These are phyloP conservation scores for Busseola fusca DNA, from an alignment of 2,888 invertebrate species.

Conservation along the genomic window DNA sequence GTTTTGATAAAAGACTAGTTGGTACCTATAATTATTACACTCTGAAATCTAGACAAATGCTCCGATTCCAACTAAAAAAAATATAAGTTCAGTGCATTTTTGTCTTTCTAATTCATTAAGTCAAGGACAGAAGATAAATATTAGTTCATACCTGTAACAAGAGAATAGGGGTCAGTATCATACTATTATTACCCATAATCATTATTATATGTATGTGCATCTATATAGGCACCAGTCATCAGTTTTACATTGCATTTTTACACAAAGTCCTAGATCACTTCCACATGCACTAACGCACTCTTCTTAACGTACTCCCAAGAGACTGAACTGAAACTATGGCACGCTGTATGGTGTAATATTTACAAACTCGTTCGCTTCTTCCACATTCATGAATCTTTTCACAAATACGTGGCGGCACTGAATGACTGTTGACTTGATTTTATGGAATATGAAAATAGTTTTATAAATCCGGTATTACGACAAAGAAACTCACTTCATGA, in stretches of 20 bases:
- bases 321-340: constrained; percentile 45
- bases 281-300: constrained; percentile 33
- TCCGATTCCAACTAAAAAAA: no score
- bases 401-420: constrained; percentile 45
- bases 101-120: no score
- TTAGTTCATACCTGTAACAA: no score
- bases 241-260: constrained; percentile 11
- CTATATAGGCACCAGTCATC: background rate
- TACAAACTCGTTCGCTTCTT: constrained; percentile 41
- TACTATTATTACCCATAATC: background rate
- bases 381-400: constrained; percentile 58
- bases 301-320: constrained; percentile 22
- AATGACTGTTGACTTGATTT: no score
- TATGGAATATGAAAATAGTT: no score
- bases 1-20: background rate
- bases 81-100: no score
- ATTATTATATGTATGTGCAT: background rate
- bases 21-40: no score
- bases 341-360: constrained; percentile 50
- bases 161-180: no score
- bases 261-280: constrained; percentile 26
- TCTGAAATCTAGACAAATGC: no score
- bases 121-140: no score
- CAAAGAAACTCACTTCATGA: no score
- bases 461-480: no score